Percentiles rank a stretch among this genome's conserved stretches.
These are phyloP conservation scores for Drosophila busckii DNA, from an alignment of 1,140 invertebrate genomes.

Conservation along the genomic window DNA sequence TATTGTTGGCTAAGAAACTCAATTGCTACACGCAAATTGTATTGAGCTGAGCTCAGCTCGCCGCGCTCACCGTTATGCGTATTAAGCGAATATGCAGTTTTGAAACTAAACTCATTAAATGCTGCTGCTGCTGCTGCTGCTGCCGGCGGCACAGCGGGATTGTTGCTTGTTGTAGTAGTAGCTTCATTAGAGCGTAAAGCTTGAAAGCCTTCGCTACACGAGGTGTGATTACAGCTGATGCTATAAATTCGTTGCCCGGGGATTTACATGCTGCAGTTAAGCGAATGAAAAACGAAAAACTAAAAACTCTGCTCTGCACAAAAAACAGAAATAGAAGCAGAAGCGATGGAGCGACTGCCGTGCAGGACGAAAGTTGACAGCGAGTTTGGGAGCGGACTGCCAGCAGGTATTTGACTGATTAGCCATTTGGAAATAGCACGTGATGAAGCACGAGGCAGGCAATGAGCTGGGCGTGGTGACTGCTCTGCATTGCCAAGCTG, in stretches of 20 bases:
- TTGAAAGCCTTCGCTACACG: slow-evolving; percentile 28
- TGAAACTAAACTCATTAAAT: slow-evolving; percentile 71
- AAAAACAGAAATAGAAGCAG: neutral
- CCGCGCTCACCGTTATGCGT: slow-evolving; percentile 44
- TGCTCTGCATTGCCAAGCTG: slow-evolving; percentile 9
- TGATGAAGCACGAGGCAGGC: slow-evolving; percentile 26
- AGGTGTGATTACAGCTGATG: slow-evolving; percentile 63
- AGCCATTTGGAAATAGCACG: slow-evolving; percentile 66
- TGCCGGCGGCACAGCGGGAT: too few relatives aligned
- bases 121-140: too few relatives aligned
- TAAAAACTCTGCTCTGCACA: slow-evolving; percentile 9
- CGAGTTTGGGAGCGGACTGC: slow-evolving; percentile 2
- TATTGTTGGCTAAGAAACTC: slow-evolving; percentile 63
- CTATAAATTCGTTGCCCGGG: slow-evolving; percentile 51
- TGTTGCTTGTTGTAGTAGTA: too few relatives aligned
- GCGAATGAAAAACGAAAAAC: slow-evolving; percentile 64
- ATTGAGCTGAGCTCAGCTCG: slow-evolving; percentile 43
- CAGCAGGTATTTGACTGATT: slow-evolving; percentile 67
- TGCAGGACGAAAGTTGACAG: too few relatives aligned
- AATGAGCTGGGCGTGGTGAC: neutral
- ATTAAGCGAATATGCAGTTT: slow-evolving; percentile 71
- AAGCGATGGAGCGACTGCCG: neutral
- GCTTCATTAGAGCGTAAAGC: too few relatives aligned
- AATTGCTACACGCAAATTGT: slow-evolving; percentile 57
- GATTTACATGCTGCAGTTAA: slow-evolving; percentile 64